Percentiles rank a stretch among this genome's conserved stretches.
Conservation (phyloP, 2,113 vertebrate genomes). For the Rostratula benghalensis region DNA sequence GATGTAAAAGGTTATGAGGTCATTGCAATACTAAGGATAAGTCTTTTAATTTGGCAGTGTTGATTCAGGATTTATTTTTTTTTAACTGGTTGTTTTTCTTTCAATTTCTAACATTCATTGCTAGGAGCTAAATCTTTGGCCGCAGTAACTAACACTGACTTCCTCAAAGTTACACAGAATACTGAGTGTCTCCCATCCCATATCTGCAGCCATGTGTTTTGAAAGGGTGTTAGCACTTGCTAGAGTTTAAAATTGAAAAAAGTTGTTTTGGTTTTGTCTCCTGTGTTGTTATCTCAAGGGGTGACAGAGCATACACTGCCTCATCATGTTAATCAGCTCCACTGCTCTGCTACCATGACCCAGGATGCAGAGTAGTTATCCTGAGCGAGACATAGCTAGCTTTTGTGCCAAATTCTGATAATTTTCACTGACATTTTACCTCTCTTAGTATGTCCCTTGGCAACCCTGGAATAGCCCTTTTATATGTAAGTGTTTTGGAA, state of each 20-base stretch:
- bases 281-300: neutral
- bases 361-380: accelerated
- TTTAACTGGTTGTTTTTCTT: neutral
- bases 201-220: neutral
- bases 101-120: neutral
- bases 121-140: neutral
- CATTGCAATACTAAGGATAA: neutral
- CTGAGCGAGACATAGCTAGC: neutral
- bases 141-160: neutral
- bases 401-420: neutral
- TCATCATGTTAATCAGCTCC: accelerated
- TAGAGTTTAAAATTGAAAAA: neutral
- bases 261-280: neutral
- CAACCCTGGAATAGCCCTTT: neutral
- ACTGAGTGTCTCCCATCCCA: neutral
- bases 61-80: neutral
- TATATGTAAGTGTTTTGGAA: neutral
- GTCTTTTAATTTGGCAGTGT: neutral
- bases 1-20: neutral
- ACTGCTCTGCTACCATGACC: accelerated
- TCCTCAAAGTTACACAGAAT: neutral
- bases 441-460: neutral
- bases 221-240: neutral
- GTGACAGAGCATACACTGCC: neutral
- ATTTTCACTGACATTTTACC: neutral